phyloP scores from a whole-genome alignment of 2,888 invertebrate genomes.

The Leucophenga montana region DNA sequence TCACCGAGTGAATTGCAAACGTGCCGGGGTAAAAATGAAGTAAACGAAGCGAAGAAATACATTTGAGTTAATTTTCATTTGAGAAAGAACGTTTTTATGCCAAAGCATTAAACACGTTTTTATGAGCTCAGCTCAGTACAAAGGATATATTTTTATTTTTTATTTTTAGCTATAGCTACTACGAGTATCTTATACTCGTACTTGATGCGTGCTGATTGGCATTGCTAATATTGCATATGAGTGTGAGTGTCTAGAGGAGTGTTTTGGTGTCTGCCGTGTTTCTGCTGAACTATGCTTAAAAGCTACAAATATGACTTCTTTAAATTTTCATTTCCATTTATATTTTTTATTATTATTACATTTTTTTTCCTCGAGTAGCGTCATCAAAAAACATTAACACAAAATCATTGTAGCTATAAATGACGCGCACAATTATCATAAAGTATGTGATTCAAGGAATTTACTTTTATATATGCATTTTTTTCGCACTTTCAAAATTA shows the following conservation, averaged over 20 bases:
- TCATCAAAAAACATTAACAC: slow-evolving; percentile 19
- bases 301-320: not conserved
- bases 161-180: too few species aligned
- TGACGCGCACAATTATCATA: slow-evolving; percentile 20
- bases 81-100: slow-evolving; percentile 23
- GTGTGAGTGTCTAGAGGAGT: not conserved
- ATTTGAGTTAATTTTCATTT: slow-evolving; percentile 26
- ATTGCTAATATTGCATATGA: not conserved
- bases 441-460: slow-evolving; percentile 16
- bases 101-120: slow-evolving; percentile 22
- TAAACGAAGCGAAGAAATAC: not conserved
- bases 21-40: not conserved
- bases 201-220: slow-evolving; percentile 7
- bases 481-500: too few species aligned
- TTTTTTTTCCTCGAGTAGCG: not conserved
- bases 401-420: slow-evolving; percentile 21
- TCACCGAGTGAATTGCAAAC: not conserved
- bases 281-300: not conserved
- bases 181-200: not conserved
- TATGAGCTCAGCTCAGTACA: slow-evolving; percentile 13
- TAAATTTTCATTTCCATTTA: slow-evolving; percentile 1
- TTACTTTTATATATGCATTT: too few species aligned
- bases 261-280: not conserved
- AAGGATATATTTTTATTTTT: too few species aligned
- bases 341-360: slow-evolving; percentile 17